phyloP scores from a whole-genome alignment of 2,888 invertebrate genomes.

The Heliconius sara region DNA sequence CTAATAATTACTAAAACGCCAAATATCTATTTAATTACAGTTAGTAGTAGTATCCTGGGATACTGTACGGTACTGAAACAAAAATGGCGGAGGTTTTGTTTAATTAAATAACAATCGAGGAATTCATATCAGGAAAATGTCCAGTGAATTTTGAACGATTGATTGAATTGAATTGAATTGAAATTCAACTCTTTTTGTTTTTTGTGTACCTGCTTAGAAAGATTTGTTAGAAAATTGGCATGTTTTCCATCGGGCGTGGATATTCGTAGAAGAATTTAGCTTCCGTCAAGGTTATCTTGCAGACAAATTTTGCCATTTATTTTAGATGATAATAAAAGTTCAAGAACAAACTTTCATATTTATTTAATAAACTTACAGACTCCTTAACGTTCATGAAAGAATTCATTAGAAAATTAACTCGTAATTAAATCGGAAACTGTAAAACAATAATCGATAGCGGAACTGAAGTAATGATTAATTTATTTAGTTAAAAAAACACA shows the following conservation, averaged over 20 bases:
- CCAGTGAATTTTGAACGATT: neutral
- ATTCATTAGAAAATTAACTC: neutral
- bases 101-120: neutral
- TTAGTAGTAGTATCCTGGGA: too few species aligned
- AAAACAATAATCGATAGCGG: neutral
- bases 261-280: neutral
- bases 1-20: neutral
- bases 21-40: too few species aligned
- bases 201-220: neutral
- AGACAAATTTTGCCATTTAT: neutral
- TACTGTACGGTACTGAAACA: too few species aligned
- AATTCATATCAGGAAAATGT: neutral
- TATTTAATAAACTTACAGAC: neutral
- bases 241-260: conserved; percentile 5
- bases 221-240: neutral
- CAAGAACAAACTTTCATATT: neutral
- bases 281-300: neutral
- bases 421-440: neutral
- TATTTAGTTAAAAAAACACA: neutral
- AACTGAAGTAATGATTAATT: neutral
- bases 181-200: neutral
- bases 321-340: conserved; percentile 7
- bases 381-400: neutral
- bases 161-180: too few species aligned
- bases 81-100: neutral